phyloP scores from a whole-genome alignment of 2,888 invertebrate genomes.

The Aphelenchoides bicaudatus region DNA sequence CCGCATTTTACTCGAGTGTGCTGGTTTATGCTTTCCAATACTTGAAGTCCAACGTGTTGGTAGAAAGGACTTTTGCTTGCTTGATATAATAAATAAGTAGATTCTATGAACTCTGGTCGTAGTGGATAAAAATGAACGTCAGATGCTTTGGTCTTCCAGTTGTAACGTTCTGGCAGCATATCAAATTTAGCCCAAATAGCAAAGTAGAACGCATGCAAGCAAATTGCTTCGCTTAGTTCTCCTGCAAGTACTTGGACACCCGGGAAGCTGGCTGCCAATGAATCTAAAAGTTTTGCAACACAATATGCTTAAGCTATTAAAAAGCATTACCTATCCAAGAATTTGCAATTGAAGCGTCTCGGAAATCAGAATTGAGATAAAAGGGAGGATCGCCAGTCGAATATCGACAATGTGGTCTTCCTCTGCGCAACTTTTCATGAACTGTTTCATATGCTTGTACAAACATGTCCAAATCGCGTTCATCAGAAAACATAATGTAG shows the following conservation, averaged over 20 bases:
- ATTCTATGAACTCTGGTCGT: conserved; percentile 69
- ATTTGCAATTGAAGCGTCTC: conserved; percentile 66
- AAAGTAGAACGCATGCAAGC: conserved; percentile 69
- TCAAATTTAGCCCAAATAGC: conserved; percentile 68
- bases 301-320: conserved; percentile 60
- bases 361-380: conserved; percentile 70
- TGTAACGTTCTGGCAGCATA: conserved; percentile 66
- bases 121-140: conserved; percentile 70
- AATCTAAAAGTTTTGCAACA: conserved; percentile 6
- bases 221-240: conserved; percentile 70
- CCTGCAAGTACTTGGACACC: conserved; percentile 67
- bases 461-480: conserved; percentile 64
- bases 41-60: conserved; percentile 68
- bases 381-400: conserved; percentile 68
- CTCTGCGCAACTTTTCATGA: conserved; percentile 67
- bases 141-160: conserved; percentile 64
- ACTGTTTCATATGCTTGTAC: conserved; percentile 67
- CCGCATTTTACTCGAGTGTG: conserved; percentile 65
- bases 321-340: conserved; percentile 70
- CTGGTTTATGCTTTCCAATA: conserved; percentile 62
- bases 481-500: conserved; percentile 68
- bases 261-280: conserved; percentile 60
- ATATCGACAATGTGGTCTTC: conserved; percentile 61
- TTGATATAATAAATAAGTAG: conserved; percentile 68
- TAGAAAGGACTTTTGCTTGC: conserved; percentile 71